Conservation (phyloP, 2,797 vertebrate genomes). For the Uromys caudimaculatus region DNA sequence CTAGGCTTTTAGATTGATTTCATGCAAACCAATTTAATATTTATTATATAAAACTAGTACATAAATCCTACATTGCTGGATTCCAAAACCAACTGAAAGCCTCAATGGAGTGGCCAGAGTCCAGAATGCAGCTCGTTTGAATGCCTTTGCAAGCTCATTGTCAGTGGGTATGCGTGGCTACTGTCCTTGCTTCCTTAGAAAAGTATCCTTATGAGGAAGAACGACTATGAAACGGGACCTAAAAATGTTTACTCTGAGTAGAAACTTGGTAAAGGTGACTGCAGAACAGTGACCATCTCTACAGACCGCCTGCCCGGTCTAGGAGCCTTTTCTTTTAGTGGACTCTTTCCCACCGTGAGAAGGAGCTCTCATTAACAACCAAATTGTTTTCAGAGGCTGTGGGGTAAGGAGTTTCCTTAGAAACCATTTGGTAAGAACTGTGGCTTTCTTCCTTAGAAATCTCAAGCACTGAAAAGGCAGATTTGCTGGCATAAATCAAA, state of each 20-base stretch:
- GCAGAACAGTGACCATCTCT: slow-evolving; percentile 82
- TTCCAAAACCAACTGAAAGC: slow-evolving; percentile 67
- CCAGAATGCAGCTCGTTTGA: slow-evolving; percentile 55
- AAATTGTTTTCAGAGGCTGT: slow-evolving; percentile 94
- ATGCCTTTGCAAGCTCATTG: slow-evolving; percentile 71
- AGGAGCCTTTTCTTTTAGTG: slow-evolving; percentile 88
- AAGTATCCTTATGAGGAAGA: slow-evolving; percentile 45
- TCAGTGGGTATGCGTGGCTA: slow-evolving; percentile 50
- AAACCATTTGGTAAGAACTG: slow-evolving; percentile 91
- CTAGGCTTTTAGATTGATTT: slow-evolving; percentile 43
- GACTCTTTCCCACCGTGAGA: slow-evolving; percentile 92
- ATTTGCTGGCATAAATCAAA: slow-evolving; percentile 93
- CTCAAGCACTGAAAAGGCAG: slow-evolving; percentile 91
- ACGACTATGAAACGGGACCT: slow-evolving; percentile 59
- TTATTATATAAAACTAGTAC: not conserved
- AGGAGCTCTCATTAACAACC: slow-evolving; percentile 93
- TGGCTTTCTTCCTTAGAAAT: slow-evolving; percentile 91
- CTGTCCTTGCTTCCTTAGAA: slow-evolving; percentile 33
- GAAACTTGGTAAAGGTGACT: slow-evolving; percentile 84
- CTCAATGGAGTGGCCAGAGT: slow-evolving; percentile 25
- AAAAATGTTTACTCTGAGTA: slow-evolving; percentile 68
- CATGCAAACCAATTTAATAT: not conserved
- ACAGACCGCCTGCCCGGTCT: slow-evolving; percentile 85
- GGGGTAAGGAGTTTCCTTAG: slow-evolving; percentile 92
- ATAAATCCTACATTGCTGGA: slow-evolving; percentile 43